Evolutionary conservation across 2,888 invertebrate species (phyloP), one percentile per base, ranked within the genome.

Genomic region (Pedicia rivosa): DNA sequence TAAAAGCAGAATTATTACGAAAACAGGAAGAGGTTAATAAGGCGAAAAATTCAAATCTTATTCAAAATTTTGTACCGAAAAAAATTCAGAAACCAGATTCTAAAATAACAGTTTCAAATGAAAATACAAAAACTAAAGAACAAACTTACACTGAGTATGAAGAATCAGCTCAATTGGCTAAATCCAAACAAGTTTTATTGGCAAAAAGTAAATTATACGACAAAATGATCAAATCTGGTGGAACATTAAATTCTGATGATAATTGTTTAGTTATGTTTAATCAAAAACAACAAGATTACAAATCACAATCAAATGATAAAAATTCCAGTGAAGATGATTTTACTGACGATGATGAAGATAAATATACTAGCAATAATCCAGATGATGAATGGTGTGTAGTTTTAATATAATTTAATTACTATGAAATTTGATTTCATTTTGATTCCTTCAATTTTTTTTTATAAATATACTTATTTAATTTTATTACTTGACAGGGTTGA

Each of bases 401-500:
- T 39, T 31, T 8, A 20, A 20, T n/a, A n/a, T n/a, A n/a, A n/a
- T n/a, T n/a, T n/a, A n/a, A n/a, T n/a, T n/a, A n/a, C n/a, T n/a
- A n/a, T n/a, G n/a, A n/a, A n/a, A n/a, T n/a, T n/a, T n/a, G 20
- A 39, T 10, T 41, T 14, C 13, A 22, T 12, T 30, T 13, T 40
- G 9, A 15, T 16, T 19, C 13, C 22, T 19, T 5, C 8, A n/a
- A n/a, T 16, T 35, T 41, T 28, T 29, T 15, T 19, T 34, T 29
- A 36, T 26, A 30, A 36, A 9, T 22, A 14, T n/a, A 6, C 36
- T 36, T 35, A 38, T 35, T 37, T 37, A 31, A 12, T 39, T 42
- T 28, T n/a, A n/a, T n/a, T n/a, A n/a, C n/a, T n/a, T n/a, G n/a
- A n/a, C 47, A 84, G 86, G 86, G 76, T 83, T 5, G 92, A 92